phyloP scores from a whole-genome alignment of 2,888 invertebrate genomes.

The Acanthococcus lagerstroemiae region DNA sequence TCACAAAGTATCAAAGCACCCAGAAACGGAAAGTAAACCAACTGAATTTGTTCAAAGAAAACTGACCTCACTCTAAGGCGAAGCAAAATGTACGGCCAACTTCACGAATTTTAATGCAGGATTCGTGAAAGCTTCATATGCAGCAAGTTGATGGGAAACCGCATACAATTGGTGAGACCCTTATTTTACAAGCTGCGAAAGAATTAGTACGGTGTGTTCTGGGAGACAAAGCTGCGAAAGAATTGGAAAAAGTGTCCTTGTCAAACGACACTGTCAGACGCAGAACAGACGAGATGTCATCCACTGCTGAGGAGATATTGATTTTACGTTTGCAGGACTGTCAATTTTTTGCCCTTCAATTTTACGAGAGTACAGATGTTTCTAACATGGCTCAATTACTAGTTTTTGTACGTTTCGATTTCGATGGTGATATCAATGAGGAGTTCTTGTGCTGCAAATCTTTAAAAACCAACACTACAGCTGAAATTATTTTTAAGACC shows the following conservation, averaged over 20 bases:
- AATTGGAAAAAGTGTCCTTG: slow-evolving; percentile 25
- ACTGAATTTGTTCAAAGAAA: slow-evolving; percentile 24
- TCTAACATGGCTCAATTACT: slow-evolving; percentile 22
- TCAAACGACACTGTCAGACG: slow-evolving; percentile 23
- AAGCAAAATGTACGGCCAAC: slow-evolving; percentile 18
- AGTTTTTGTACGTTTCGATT: background rate
- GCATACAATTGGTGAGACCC: slow-evolving; percentile 19
- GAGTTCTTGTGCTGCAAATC: slow-evolving; percentile 12
- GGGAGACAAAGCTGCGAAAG: slow-evolving; percentile 24
- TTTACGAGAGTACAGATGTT: slow-evolving; percentile 19
- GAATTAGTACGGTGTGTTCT: slow-evolving; percentile 30
- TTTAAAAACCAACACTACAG: slow-evolving; percentile 7
- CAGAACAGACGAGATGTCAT: slow-evolving; percentile 23
- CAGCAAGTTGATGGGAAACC: slow-evolving; percentile 34
- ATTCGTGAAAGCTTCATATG: slow-evolving; percentile 35
- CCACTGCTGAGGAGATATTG: slow-evolving; percentile 3
- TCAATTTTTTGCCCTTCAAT: slow-evolving; percentile 20
- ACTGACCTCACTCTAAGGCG: slow-evolving; percentile 10
- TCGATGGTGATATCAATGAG: slow-evolving; percentile 8
- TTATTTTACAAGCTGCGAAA: slow-evolving; percentile 21
- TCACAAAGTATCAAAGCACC: slow-evolving; percentile 35
- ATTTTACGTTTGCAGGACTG: slow-evolving; percentile 13
- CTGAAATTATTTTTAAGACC: slow-evolving; percentile 16
- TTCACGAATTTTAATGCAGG: slow-evolving; percentile 33
- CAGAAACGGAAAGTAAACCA: slow-evolving; percentile 28